Base-by-base conservation (phyloP, 2,888 invertebrate species). In the Dryobotodes eremita region DNA sequence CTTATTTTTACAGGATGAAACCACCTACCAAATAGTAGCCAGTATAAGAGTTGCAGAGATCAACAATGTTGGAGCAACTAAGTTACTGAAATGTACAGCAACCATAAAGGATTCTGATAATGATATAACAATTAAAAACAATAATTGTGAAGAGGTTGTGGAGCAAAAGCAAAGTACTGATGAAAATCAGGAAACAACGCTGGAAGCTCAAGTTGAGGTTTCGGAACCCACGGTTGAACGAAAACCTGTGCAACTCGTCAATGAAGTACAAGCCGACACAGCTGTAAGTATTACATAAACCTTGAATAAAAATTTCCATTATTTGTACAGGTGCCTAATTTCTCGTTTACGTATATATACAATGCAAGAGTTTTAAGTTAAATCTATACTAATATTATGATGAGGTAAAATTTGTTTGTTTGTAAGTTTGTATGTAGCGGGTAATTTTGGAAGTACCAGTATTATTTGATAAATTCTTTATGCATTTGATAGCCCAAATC, bases 181-280 rank as follows among this genome's bases (percentile, higher is more conserved):
- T 71, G 83, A 53, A 57, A 36, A n/a, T 46, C 83, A 5, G 0
- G 80, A 73, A 8, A 62, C 68, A n/a, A 53, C 50, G 0, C 23
- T 66, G 13, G 77, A 75, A 31, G 26, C 57, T 0, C 71, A 73
- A 15, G 89, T 77, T 36, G 75, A 87, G 26, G 85, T 78, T 55
- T 81, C 86, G 1, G 93, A 93, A 70, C 68, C 87, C 11, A 77
- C 80, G 3, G 71, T 86, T 69, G 89, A 86, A 6, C 90, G 92
- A 70, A 88, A 83, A 75, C 94, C 95, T 0, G 89, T 96, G 0
- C 92, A 93, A 77, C 92, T 96, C 31, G 94, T 94, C 77, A 96
- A 95, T 92, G 96, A 96, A 91, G 94, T 96, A 0, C 93, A 96
- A 76, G 89, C 92, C 0, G 92, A 94, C 76, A 89, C 93, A 80